Base-by-base conservation (phyloP, 2,888 invertebrate genomes). In the Stenolophus ochropezus region DNA sequence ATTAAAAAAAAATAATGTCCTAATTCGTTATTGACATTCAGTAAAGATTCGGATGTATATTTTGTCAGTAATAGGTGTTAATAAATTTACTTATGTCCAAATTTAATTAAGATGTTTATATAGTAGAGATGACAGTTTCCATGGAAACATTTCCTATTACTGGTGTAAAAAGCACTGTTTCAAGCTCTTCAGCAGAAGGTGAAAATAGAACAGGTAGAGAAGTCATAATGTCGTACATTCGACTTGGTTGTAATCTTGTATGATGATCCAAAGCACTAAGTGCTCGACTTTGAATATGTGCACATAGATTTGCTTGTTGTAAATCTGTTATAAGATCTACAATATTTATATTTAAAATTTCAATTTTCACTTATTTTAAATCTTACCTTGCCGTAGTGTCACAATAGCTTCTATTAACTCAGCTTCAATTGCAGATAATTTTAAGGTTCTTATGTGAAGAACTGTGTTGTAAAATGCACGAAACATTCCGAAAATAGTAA, bases 81-180 rank as follows among this genome's bases (percentile, higher is more conserved):
- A 51, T 16, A n/a, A 42, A 42, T 42, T 8, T 42, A 42, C 11
- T 42, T 42, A 42, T 42, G 11, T 42, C 33, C 4, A n/a, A n/a
- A n/a, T n/a, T n/a, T n/a, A n/a, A n/a, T n/a, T n/a, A n/a, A n/a
- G n/a, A n/a, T n/a, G n/a, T n/a, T 81, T 87, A 89, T 83, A 90
- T 89, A 1, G 89, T 89, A 21, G 86, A 85, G 76, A 90, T 88
- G n/a, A 90, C 87, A 65, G 87, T 88, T 85, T 90, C 90, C 27
- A 90, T 87, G 0, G 89, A 87, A 16, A 90, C 86, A 49, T 85
- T 81, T 6, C 90, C 90, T 61, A 90, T 89, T 23, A 90, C 87
- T 3, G 89, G 88, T 78, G 87, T 86, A 84, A 90, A 90, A 2
- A 90, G 82, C 6, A 86, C 78, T n/a, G 85, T 84, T 82, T 87